Conservation (phyloP, 2,797 vertebrate genomes). For the Syndactyla subalaris region DNA sequence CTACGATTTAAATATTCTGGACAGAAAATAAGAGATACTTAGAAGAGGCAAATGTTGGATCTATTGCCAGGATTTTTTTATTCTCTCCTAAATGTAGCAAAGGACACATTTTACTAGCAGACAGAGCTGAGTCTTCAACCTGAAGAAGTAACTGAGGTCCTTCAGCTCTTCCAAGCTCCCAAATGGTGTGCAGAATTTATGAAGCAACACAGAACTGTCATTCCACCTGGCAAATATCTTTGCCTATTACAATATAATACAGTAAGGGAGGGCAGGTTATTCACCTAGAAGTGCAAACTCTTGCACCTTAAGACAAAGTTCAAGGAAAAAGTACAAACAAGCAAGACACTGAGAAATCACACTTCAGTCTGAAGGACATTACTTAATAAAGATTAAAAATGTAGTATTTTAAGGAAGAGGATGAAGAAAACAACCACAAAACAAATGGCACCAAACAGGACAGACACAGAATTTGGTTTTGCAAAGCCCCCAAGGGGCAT, state of each 20-base stretch:
- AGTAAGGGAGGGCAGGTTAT: background rate
- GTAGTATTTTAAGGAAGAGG: background rate
- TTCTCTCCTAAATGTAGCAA: background rate
- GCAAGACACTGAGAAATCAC: background rate
- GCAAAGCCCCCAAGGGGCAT: background rate
- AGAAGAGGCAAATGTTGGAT: background rate
- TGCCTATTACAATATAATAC: background rate
- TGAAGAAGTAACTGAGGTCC: background rate
- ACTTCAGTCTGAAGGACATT: background rate
- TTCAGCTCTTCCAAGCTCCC: background rate
- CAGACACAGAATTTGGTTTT: background rate
- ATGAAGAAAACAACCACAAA: background rate
- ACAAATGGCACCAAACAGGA: background rate
- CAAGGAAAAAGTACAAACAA: background rate
- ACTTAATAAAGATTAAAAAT: background rate
- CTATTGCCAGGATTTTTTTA: background rate
- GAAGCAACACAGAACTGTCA: background rate
- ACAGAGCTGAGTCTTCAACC: background rate
- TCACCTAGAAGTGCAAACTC: background rate
- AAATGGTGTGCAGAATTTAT: background rate
- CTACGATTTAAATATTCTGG: background rate
- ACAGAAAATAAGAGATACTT: constrained; percentile 12
- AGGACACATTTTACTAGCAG: background rate
- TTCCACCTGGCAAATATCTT: background rate
- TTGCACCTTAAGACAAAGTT: background rate